Conservation (phyloP, 1,140 invertebrate genomes). For the Batillaria attramentaria region DNA sequence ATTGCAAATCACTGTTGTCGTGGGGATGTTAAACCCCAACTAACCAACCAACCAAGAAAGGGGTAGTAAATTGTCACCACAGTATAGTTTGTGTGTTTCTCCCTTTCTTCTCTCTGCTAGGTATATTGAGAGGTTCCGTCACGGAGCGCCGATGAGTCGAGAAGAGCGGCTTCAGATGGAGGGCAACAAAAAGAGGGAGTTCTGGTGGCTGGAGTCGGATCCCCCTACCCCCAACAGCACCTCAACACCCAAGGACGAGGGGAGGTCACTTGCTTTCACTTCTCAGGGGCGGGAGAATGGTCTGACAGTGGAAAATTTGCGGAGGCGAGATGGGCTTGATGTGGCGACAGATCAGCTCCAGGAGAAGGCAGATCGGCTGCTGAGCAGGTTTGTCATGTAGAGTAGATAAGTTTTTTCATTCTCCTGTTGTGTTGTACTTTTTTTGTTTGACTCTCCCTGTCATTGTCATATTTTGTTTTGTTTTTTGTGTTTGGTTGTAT, state of each 20-base stretch:
- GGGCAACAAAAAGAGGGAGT: slow-evolving; percentile 43
- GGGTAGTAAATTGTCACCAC: too few relatives aligned
- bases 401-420: too few relatives aligned
- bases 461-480: too few relatives aligned
- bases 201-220: slow-evolving; percentile 59
- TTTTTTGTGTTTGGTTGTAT: too few relatives aligned
- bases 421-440: too few relatives aligned
- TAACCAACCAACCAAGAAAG: too few relatives aligned
- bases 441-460: too few relatives aligned
- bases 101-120: slow-evolving; percentile 41
- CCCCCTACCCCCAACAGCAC: slow-evolving; percentile 23
- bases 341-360: not conserved
- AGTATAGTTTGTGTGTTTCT: too few relatives aligned
- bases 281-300: not conserved
- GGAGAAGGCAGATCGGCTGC: slow-evolving; percentile 24
- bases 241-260: slow-evolving; percentile 15
- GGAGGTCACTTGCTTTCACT: slow-evolving; percentile 8
- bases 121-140: slow-evolving; percentile 61
- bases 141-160: slow-evolving; percentile 57
- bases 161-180: slow-evolving; percentile 52
- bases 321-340: slow-evolving; percentile 7
- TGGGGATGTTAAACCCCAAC: too few relatives aligned
- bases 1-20: too few relatives aligned
- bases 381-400: too few relatives aligned
- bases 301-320: slow-evolving; percentile 24